A percentile compares a stretch with the other conserved stretches of the same genome.
Conservation (phyloP, 2,113 vertebrate species). For the Etheostoma cragini region DNA sequence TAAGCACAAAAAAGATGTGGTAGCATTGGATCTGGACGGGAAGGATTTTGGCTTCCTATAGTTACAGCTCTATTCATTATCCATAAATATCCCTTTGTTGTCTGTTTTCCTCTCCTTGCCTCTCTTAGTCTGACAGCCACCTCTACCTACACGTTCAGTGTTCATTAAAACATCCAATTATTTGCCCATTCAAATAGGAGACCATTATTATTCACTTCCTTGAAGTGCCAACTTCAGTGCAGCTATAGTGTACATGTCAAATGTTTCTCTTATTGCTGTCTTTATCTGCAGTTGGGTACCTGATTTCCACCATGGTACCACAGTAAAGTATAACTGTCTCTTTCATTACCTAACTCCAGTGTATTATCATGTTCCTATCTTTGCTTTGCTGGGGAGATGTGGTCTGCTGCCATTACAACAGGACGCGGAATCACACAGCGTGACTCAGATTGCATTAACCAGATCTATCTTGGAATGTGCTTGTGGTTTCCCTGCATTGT, state of each 20-base stretch:
- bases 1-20: no score
- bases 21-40: no score
- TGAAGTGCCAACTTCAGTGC: background rate
- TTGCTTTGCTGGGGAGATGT: background rate
- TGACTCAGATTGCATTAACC: slow-evolving; percentile 74
- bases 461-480: slow-evolving; percentile 38
- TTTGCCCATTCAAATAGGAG: slow-evolving; percentile 11
- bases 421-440: background rate
- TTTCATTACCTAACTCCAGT: background rate
- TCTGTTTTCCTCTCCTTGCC: slow-evolving; percentile 6
- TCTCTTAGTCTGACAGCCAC: background rate
- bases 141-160: background rate
- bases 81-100: background rate
- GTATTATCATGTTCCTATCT: background rate
- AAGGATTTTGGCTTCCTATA: no score
- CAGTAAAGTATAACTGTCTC: background rate
- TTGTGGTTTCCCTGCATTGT: slow-evolving; percentile 2
- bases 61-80: background rate
- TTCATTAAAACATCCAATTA: slow-evolving; percentile 1
- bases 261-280: background rate
- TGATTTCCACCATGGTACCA: background rate
- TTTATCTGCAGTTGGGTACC: background rate
- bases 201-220: background rate
- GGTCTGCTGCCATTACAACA: background rate
- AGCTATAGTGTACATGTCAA: background rate